Base-by-base conservation (phyloP, 1,140 invertebrate species). In the Idris sp. region DNA sequence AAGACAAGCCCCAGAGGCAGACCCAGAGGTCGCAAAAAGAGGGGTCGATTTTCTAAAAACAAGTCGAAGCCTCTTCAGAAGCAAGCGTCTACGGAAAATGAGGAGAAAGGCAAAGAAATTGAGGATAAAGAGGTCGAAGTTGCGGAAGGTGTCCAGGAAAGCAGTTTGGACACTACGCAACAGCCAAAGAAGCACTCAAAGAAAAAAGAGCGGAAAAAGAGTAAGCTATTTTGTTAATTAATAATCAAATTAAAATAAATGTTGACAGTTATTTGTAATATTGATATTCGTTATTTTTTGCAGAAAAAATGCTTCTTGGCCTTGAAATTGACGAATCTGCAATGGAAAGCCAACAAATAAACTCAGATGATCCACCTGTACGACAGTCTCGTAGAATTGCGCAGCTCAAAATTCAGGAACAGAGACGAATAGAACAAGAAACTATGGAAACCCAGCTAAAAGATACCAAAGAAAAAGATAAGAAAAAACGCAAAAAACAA, bases 401-500 rank as follows among this genome's bases (percentile, higher is more conserved):
- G 0, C 94, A 95, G 79, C 89, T 95, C 62, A 94, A 95, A 74
- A 95, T 96, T 40, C 93, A 92, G 61, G 94, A 95, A 79, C 93
- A 95, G 82, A 88, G 92, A 33, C 90, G 92, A 71, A 81, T 92
- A 2, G 83, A 90, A 22, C 84, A 87, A 28, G 88, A 89, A 22
- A 82, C 85, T 15, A 35, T 25, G 26, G 48, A 38, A 43, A 76
- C n/a, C n/a, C n/a, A n/a, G n/a, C n/a, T n/a, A 81, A 9, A 82
- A 91, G 19, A 92, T 92, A 74, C 89, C 48, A 30, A 56, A 71
- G 81, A 79, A 40, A 54, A 75, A 31, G 81, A 84, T 6, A 84
- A 83, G 64, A 87, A 83, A 58, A 87, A 83, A 62, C 74, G 80
- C 16, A 83, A 79, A 9, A 87, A 87, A 14, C 74, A 80, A 28